Evolutionary conservation across 2,888 invertebrate genomes (phyloP), one percentile per base, ranked within the genome.

Genomic region (Falcaria lacertinaria): DNA sequence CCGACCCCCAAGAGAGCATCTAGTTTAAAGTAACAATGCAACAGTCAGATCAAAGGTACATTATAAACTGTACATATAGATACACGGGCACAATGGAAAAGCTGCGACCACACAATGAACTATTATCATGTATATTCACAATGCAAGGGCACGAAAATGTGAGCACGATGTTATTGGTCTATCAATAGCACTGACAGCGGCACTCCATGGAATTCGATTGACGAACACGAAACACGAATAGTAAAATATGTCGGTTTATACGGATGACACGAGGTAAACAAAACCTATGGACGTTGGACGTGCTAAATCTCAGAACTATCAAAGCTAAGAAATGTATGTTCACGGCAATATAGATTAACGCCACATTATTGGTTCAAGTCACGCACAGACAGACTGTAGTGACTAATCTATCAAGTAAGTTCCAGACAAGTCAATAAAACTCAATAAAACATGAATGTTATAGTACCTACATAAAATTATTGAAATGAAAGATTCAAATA

Each of bases 111-210:
- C 49, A 64, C 65, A 72, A 68, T 62, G 50, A 48, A 53, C 50
- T 52, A 61, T 28, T 28, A 28, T 11, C 7, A 25, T 25, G 25
- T 28, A 28, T 28, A 28, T 65, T 61, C 53, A 57, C 43, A 52
- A 45, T 35, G 52, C 60, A 69, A 72, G 67, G 64, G 62, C 68
- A 64, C 52, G 65, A 63, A 67, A 61, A 68, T 74, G 60, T 55
- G 60, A 55, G 55, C 54, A 46, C 63, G 65, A 75, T 75, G 70
- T 75, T 75, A 67, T 68, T 64, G 34, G 52, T 75, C 73, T 80
- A 81, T 75, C 69, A 75, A 80, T 80, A 80, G 69, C 69, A 53
- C 67, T 75, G 72, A 69, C 75, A 72, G 57, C 49, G 55, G 58
- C 49, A 65, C 51, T 59, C 58, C 62, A 65, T 64, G 69, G 67